Evolutionary conservation across 2,797 vertebrate species (phyloP), one percentile per base, ranked within the genome.

Genomic region (Uromys caudimaculatus): DNA sequence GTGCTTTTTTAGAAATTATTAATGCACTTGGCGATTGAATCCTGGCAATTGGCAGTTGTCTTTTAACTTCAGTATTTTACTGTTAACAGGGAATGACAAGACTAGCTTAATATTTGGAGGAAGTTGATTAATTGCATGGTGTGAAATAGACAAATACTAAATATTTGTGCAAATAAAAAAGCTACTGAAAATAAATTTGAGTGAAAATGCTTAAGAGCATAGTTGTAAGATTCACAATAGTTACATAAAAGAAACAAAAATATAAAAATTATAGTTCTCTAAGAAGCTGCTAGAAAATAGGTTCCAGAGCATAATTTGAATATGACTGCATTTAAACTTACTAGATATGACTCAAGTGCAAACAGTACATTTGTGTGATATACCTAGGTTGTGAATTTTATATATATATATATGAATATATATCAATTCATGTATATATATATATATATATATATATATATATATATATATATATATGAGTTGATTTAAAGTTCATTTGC

Each of bases 111-210:
- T 73, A 94, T 29, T 92, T 87, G 24, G 71, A 69, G 21, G 77
- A 94, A 77, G 89, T 91, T 89, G 86, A 94, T 97, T 95, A 86
- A 13, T 95, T 95, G 35, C 9, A 62, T 73, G 62, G 19, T 91
- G 47, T 16, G 19, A 88, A 92, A 79, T 71, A 93, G 0, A 96
- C 58, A 92, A 89, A 93, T 12, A 82, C 87, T 77, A 96, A 85
- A 54, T 69, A 93, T 62, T 52, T 91, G 0, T 62, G 44, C 38
- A 58, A 38, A 69, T 89, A 78, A 38, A 27, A 96, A 93, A 60
- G 12, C 56, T 73, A 60, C 64, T 86, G 79, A 91, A 41, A 76
- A 14, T 92, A 95, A 91, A 78, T 90, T 71, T 13, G 95, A 93
- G 11, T 91, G 12, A 35, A 81, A 95, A 89, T 83, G 19, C 89